Percentiles rank a stretch among this genome's conserved stretches.
Conservation (phyloP, 2,113 vertebrate species). For the Stigmatopora nigra region DNA sequence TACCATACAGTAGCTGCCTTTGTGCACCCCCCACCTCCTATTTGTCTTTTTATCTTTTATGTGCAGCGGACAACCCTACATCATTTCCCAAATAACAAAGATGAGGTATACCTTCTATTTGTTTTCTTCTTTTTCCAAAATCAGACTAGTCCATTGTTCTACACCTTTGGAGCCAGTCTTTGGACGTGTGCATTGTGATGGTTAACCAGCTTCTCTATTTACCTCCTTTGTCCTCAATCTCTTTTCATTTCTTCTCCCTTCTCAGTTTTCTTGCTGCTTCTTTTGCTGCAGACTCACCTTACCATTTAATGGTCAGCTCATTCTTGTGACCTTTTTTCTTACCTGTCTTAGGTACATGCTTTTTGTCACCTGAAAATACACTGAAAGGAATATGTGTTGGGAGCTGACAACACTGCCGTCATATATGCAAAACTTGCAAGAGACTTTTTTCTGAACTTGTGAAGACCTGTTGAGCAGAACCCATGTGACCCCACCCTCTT, state of each 20-base stretch:
- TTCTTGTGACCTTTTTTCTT: constrained; percentile 22
- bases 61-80: neutral
- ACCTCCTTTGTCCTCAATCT: constrained; percentile 4
- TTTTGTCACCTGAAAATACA: constrained; percentile 55
- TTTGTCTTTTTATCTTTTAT: neutral
- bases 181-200: constrained; percentile 54
- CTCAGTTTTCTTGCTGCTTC: constrained; percentile 14
- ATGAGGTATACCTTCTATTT: constrained; percentile 3
- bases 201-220: constrained; percentile 36
- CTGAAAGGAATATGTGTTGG: constrained; percentile 69
- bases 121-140: constrained; percentile 28
- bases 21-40: neutral
- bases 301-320: constrained; percentile 24
- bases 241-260: constrained; percentile 17
- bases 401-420: constrained; percentile 72
- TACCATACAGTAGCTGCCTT: neutral
- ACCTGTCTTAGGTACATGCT: constrained; percentile 11
- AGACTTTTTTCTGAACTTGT: constrained; percentile 4
- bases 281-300: constrained; percentile 21
- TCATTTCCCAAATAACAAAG: neutral
- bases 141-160: constrained; percentile 22
- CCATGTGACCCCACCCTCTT: neutral
- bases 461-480: constrained; percentile 15
- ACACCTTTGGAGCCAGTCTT: constrained; percentile 35
- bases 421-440: constrained; percentile 22